phyloP scores from a whole-genome alignment of 2,113 vertebrate genomes.

The Oreochromis niloticus region DNA sequence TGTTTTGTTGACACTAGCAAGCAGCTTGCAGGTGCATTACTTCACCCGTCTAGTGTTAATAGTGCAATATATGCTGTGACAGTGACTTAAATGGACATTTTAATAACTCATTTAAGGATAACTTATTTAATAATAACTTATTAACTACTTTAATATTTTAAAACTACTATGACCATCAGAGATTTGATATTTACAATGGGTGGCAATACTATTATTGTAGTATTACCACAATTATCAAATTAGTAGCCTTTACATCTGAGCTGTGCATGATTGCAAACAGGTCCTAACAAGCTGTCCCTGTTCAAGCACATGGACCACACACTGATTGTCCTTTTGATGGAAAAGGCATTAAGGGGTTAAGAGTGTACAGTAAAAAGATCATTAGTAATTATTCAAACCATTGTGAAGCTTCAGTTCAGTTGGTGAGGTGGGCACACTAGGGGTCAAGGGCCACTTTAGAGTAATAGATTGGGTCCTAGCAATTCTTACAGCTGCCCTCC shows the following conservation, averaged over 20 bases:
- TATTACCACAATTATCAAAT: neutral
- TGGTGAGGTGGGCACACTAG: neutral
- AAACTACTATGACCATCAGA: neutral
- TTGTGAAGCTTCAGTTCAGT: neutral
- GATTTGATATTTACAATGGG: neutral
- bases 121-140: neutral
- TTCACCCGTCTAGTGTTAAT: neutral
- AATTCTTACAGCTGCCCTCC: neutral
- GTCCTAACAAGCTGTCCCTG: neutral
- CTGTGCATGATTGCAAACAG: fast-evolving
- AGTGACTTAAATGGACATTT: neutral
- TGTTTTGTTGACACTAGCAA: neutral
- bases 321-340: neutral
- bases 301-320: neutral
- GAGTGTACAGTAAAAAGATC: neutral
- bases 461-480: neutral
- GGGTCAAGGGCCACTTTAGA: neutral
- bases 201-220: neutral
- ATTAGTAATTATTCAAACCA: neutral
- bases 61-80: neutral
- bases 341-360: neutral
- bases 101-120: neutral
- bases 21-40: neutral
- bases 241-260: neutral
- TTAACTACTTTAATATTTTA: neutral